A percentile compares a stretch with the other conserved stretches of the same genome.
phyloP scores from a whole-genome alignment of 2,888 invertebrate genomes.

The Drepanosiphum platanoidis region DNA sequence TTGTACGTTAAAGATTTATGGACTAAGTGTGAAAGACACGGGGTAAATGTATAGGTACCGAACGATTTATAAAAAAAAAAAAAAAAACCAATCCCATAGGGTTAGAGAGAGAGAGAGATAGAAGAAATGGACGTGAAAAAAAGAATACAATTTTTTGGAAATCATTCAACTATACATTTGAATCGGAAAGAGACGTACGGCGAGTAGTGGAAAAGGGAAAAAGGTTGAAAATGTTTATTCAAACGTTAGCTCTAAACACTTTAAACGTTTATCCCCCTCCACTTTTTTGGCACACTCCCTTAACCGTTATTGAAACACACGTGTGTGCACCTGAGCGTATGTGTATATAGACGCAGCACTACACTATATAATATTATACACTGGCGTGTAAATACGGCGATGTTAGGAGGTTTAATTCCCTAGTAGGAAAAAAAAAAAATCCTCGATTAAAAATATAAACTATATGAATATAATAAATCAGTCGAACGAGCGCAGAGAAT shows the following conservation, averaged over 20 bases:
- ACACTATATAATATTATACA: too few species aligned
- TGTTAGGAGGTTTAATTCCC: too few species aligned
- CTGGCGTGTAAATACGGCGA: too few species aligned
- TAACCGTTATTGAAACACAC: slow-evolving; percentile 25
- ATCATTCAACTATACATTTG: slow-evolving; percentile 44
- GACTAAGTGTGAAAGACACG: slow-evolving; percentile 34
- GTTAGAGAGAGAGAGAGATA: not conserved
- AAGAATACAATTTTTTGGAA: slow-evolving; percentile 43
- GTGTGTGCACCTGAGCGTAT: not conserved
- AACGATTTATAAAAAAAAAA: slow-evolving; percentile 35
- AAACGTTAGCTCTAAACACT: slow-evolving; percentile 27
- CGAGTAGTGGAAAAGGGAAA: not conserved
- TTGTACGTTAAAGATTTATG: slow-evolving; percentile 43
- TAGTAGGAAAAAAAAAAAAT: too few species aligned
- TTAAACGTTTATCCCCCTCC: slow-evolving; percentile 25
- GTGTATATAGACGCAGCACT: too few species aligned
- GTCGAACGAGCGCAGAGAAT: too few species aligned
- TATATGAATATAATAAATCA: too few species aligned
- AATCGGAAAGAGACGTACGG: slow-evolving; percentile 15
- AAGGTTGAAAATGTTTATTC: slow-evolving; percentile 44
- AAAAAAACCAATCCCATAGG: slow-evolving; percentile 9
- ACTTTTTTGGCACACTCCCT: slow-evolving; percentile 35
- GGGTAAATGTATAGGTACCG: not conserved
- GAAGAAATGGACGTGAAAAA: not conserved
- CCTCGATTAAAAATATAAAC: too few species aligned